Base-by-base conservation (phyloP, 2,888 invertebrate genomes). In the Seira ritae region DNA sequence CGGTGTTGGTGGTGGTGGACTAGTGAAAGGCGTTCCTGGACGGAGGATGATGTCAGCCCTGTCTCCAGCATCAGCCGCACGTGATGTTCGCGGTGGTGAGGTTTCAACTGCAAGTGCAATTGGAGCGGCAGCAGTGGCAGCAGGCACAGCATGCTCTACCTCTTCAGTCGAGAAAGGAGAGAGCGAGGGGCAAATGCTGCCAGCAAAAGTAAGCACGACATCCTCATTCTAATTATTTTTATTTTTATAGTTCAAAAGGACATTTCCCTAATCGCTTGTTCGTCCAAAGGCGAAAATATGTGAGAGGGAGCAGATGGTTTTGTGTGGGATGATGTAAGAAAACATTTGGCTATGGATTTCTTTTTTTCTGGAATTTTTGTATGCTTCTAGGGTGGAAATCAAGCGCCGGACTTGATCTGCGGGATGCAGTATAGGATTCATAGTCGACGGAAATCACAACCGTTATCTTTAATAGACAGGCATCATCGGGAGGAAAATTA, bases 381-480 rank as follows among this genome's bases (percentile, higher is more conserved):
- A n/a, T n/a, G 6, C 12, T 42, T 42, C 60, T 62, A 87, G 87
- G 79, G 67, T 74, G 72, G 76, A 6, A 79, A 85, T 55, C 82
- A 84, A 15, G 83, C 88, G 10, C 88, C 87, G 6, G 88, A 88
- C 74, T 80, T 88, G 50, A 88, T 88, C 62, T 85, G 87, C 22
- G 87, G 86, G 31, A 85, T 87, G 0, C 84, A 86, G 1, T 82
- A 84, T 46, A 81, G 69, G 50, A 62, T 46, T 19, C 66, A 74
- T 19, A 42, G 66, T 23, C 62, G 62, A 6, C n/a, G 72, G 60
- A 72, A 55, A 1, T 31, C 65, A 6, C 66, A 20, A 23, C 74
- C 55, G 62, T 69, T 42, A n/a, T 42, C 74, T 17, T 69, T 67
- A 31, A 22, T 70, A 22, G 71, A 62, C 2, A 23, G 19, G 22